phyloP scores from a whole-genome alignment of 2,113 vertebrate species.

The Loxodonta africana region DNA sequence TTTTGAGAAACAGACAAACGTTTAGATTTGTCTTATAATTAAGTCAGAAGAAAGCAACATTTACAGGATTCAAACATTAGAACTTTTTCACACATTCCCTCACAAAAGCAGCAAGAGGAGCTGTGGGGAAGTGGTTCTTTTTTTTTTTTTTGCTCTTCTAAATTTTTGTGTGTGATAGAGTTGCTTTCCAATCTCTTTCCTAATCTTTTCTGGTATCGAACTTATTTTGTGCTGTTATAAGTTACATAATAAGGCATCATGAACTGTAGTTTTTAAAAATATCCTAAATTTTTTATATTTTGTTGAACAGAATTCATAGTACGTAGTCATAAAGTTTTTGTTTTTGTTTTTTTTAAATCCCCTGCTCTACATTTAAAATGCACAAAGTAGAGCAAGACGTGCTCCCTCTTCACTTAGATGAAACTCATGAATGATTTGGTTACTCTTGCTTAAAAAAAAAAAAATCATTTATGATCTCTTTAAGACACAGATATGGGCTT shows the following conservation, averaged over 20 bases:
- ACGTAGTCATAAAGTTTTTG: not conserved
- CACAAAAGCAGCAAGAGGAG: not conserved
- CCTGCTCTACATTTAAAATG: not conserved
- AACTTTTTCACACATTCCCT: not conserved
- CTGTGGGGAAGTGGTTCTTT: not conserved
- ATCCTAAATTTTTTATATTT: not conserved
- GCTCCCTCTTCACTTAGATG: not conserved
- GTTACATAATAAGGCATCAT: not conserved
- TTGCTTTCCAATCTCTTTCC: not conserved
- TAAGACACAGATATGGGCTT: not conserved
- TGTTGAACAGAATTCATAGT: not conserved
- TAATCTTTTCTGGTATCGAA: not conserved
- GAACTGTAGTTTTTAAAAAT: not conserved
- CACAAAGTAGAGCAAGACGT: not conserved
- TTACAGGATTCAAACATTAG: not conserved
- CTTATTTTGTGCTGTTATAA: not conserved
- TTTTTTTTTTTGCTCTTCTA: not conserved
- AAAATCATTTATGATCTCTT: not conserved
- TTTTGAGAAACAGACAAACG: constrained; percentile 20
- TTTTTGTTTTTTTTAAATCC: not conserved
- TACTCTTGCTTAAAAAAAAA: not conserved
- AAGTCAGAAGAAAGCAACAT: not conserved
- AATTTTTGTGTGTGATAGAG: not conserved
- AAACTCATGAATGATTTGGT: not conserved
- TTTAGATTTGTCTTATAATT: not conserved